Evolutionary conservation across 2,113 vertebrate genomes (phyloP), one percentile per base, ranked within the genome.

Genomic region (Carettochelys insculpta): DNA sequence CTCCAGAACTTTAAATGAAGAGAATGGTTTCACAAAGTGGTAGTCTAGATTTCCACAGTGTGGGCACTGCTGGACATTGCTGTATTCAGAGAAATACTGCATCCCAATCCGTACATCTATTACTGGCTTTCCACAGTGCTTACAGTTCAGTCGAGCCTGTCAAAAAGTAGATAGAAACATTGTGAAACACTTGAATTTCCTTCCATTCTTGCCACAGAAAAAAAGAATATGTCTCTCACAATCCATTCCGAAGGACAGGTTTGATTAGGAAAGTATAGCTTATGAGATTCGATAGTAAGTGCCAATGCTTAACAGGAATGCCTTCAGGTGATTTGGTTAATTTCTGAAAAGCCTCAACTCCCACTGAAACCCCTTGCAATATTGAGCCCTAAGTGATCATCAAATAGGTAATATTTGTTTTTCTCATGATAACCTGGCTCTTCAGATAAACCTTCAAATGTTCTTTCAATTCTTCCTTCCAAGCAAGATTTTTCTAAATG

Each of bases 51-150:
- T 99, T 92, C 99, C 99, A 92, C 99, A 99, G 98, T 99, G 99
- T 65, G 99, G 99, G 95, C 99, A 99, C 97, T 99, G 99, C 97
- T 99, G 99, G 93, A 99, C 99, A 45, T 99, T 99, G 97, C 99
- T 99, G 98, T 99, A 99, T 96, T 99, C 99, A 0, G 99, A 99
- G 98, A 99, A 99, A 98, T 99, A 99, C 98, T 99, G 99, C 99
- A 99, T 99, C 80, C 99, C 99, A 22, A 99, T 98, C 76, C 99
- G 98, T 56, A 99, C 99, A 54, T 99, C 99, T 95, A 99, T 98
- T 94, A 99, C 99, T 3, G 99, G 99, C 97, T 99, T 99, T 92
- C 99, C 99, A 87, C 99, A 99, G 97, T 99, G 99, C 96, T 99
- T 99, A 95, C 99, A 99, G 98, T 99, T 99, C 97, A 99, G 99